Evolutionary conservation across 1,140 invertebrate genomes (phyloP).

Genomic region (Leptopilina clavipes): DNA sequence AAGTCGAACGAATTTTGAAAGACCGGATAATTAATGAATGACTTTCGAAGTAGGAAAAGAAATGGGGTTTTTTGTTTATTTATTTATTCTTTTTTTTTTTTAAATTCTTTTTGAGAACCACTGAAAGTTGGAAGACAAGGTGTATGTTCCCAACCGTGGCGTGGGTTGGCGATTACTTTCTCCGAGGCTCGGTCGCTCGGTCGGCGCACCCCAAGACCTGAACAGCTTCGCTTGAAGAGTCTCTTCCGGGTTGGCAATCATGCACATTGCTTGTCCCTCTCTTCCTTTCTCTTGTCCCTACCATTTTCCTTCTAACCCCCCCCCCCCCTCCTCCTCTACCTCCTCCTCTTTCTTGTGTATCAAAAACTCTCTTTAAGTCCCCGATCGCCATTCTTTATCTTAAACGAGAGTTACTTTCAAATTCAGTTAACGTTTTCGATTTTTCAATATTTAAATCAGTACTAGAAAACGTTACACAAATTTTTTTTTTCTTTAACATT

Average conservation of each 20-base stretch:
- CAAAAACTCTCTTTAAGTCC: slow-evolving; percentile 18
- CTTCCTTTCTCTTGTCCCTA: slow-evolving; percentile 54
- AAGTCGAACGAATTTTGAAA: too few relatives aligned
- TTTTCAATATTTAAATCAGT: slow-evolving; percentile 17
- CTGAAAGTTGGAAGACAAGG: slow-evolving; percentile 49
- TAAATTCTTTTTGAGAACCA: slow-evolving; percentile 7
- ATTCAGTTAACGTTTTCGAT: slow-evolving; percentile 19
- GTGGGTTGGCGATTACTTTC: slow-evolving; percentile 67
- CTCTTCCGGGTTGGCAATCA: slow-evolving; percentile 65
- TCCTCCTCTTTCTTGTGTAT: background rate
- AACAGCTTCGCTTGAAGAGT: slow-evolving; percentile 58
- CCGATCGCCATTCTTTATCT: background rate
- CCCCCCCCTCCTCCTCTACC: too few relatives aligned
- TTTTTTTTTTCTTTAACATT: background rate
- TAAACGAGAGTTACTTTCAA: slow-evolving; percentile 6
- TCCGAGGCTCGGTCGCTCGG: slow-evolving; percentile 59
- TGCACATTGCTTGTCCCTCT: slow-evolving; percentile 47
- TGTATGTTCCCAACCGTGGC: slow-evolving; percentile 60
- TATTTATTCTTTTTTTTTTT: background rate
- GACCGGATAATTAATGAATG: too few relatives aligned
- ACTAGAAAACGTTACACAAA: background rate
- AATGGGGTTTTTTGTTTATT: background rate
- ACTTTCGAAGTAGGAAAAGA: background rate
- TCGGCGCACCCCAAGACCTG: slow-evolving; percentile 59
- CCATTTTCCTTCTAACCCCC: background rate